Evolutionary conservation across 2,113 vertebrate species (phyloP), one percentile per base, ranked within the genome.

Genomic region (Cryptotis parvus): DNA sequence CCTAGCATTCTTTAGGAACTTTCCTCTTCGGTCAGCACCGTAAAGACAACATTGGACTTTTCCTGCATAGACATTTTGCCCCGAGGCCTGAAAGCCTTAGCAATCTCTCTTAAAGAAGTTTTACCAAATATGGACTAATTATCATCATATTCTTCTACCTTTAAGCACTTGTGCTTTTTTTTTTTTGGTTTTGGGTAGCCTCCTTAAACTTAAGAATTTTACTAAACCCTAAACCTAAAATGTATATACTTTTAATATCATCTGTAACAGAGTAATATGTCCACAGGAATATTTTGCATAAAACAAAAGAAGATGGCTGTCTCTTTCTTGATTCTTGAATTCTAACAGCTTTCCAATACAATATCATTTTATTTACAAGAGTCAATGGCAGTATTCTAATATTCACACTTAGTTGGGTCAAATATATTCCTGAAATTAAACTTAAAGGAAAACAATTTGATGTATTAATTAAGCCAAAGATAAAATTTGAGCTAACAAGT

Each of bases 391-490:
- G 35, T 26, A 68, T 20, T 81, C 39, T 3, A 4, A 4, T 76
- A 58, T 70, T 80, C 4, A 2, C 16, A 75, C 1, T 22, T 27
- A 10, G 11, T 4, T 81, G 41, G 35, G 11, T 35, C 11, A 73
- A 61, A 26, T 3, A 84, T 77, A 58, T 84, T 77, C 39, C 49
- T 94, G 35, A 43, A 80, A 83, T 83, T 24, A 37, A 84, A 73
- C 10, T 29, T 65, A 14, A 35, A 49, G 29, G 18, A 55, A 89
- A 91, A 63, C 31, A 79, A 55, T 3, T 63, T 41, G 35, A 70
- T 0, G 35, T 72, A 20, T 66, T 69, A 49, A 27, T 84, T 72
- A n/a, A n/a, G 4, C 15, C 39, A 84, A 33, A 80, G n/a, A n/a
- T 14, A 72, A 76, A 79, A n/a, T 87, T 39, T 72, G 55, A 76